A percentile compares a stretch with the other conserved stretches of the same genome.
These are phyloP conservation scores for Mobula birostris DNA, from an alignment of 2,113 vertebrate genomes.

Conservation along the genomic window DNA sequence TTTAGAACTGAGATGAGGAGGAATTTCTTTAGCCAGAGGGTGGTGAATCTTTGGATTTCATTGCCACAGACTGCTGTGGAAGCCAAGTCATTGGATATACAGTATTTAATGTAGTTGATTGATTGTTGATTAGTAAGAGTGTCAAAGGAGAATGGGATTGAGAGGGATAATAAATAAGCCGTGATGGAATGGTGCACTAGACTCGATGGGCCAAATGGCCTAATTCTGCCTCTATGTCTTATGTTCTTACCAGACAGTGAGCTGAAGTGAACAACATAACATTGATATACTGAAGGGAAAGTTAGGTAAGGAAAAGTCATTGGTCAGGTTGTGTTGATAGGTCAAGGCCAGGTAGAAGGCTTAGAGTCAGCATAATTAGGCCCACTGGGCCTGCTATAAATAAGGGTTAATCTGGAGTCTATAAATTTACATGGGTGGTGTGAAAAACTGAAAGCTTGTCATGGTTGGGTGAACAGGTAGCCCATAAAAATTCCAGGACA, in stretches of 20 bases:
- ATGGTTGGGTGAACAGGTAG: constrained; percentile 41
- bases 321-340: background rate
- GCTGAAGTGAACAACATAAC: background rate
- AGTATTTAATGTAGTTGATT: too few species aligned
- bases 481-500: constrained; percentile 21
- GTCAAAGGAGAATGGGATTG: too few species aligned
- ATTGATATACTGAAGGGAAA: background rate
- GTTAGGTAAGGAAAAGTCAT: background rate
- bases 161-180: too few species aligned
- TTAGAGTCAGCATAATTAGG: background rate
- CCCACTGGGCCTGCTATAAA: background rate
- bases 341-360: background rate
- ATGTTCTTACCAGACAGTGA: background rate
- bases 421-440: constrained; percentile 34
- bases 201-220: too few species aligned
- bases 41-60: too few species aligned
- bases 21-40: too few species aligned
- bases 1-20: too few species aligned
- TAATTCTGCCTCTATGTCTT: too few species aligned
- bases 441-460: constrained; percentile 41
- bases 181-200: too few species aligned
- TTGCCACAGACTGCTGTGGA: too few species aligned
- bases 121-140: too few species aligned
- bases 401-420: constrained; percentile 40
- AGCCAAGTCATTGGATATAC: too few species aligned